Conservation (phyloP, 2,888 invertebrate genomes). For the Argyra leucocephala region DNA sequence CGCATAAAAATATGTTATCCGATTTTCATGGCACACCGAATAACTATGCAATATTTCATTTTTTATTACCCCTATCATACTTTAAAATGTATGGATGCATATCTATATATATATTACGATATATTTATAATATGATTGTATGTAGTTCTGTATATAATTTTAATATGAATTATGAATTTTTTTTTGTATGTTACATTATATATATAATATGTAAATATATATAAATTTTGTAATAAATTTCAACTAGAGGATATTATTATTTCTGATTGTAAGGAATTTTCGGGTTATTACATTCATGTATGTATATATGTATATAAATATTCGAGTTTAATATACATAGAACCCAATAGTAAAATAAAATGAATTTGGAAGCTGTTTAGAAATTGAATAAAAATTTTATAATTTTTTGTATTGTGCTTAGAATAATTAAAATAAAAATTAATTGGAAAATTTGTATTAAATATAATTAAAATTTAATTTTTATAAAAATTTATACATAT, state of each 20-base stretch:
- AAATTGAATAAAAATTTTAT: no score
- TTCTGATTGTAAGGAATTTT: neutral
- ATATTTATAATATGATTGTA: neutral
- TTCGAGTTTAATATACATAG: no score
- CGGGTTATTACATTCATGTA: neutral
- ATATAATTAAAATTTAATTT: no score
- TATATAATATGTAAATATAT: no score
- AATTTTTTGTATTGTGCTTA: no score
- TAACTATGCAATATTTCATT: conserved; percentile 38
- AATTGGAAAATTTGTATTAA: no score
- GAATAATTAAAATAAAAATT: no score
- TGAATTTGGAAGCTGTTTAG: no score
- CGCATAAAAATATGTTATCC: conserved; percentile 42
- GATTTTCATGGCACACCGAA: conserved; percentile 41
- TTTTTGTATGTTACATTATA: no score
- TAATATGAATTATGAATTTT: neutral
- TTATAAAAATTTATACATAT: no score
- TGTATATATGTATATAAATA: no score
- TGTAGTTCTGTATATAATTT: neutral
- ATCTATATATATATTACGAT: neutral
- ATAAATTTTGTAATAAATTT: neutral
- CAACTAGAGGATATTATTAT: neutral
- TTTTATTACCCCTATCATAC: conserved; percentile 34
- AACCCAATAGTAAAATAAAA: no score
- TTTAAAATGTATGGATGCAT: neutral